phyloP scores from a whole-genome alignment of 1,140 invertebrate species.

The Drosophila kohkoa region DNA sequence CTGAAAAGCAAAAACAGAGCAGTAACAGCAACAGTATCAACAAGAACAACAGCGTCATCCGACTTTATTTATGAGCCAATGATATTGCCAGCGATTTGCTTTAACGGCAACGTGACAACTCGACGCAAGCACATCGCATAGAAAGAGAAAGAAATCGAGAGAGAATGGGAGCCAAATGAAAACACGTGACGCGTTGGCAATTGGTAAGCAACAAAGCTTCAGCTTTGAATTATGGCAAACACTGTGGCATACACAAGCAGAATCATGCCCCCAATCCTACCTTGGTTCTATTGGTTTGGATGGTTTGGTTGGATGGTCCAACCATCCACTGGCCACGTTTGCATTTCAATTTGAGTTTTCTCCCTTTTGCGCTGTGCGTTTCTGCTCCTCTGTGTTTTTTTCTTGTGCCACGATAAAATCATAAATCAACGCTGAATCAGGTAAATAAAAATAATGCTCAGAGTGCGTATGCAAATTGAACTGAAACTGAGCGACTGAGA shows the following conservation, averaged over 20 bases:
- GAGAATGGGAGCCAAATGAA: slow-evolving; percentile 64
- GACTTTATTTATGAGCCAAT: slow-evolving; percentile 76
- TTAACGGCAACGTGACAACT: slow-evolving; percentile 71
- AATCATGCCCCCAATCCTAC: slow-evolving; percentile 12
- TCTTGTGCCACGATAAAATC: slow-evolving; percentile 65
- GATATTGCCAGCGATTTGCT: slow-evolving; percentile 70
- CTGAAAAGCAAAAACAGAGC: not conserved
- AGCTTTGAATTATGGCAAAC: slow-evolving; percentile 75
- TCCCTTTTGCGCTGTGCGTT: slow-evolving; percentile 34
- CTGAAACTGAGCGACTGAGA: slow-evolving; percentile 49
- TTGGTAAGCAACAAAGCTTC: slow-evolving; percentile 77
- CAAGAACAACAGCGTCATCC: slow-evolving; percentile 27
- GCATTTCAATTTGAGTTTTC: slow-evolving; percentile 77
- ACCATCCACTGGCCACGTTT: slow-evolving; percentile 59
- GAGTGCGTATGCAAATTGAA: slow-evolving; percentile 82
- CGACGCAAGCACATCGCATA: slow-evolving; percentile 50
- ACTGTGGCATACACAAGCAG: slow-evolving; percentile 63
- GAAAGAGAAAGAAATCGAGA: not conserved
- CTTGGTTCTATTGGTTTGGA: not conserved
- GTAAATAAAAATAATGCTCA: slow-evolving; percentile 83
- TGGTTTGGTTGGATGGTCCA: not conserved
- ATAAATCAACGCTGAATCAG: slow-evolving; percentile 82
- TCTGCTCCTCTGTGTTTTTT: not conserved
- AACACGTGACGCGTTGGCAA: slow-evolving; percentile 73
- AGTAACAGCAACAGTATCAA: too few species aligned